These are phyloP conservation scores for Physocephala rufipes DNA, from an alignment of 2,888 invertebrate genomes.

Conservation along the genomic window DNA sequence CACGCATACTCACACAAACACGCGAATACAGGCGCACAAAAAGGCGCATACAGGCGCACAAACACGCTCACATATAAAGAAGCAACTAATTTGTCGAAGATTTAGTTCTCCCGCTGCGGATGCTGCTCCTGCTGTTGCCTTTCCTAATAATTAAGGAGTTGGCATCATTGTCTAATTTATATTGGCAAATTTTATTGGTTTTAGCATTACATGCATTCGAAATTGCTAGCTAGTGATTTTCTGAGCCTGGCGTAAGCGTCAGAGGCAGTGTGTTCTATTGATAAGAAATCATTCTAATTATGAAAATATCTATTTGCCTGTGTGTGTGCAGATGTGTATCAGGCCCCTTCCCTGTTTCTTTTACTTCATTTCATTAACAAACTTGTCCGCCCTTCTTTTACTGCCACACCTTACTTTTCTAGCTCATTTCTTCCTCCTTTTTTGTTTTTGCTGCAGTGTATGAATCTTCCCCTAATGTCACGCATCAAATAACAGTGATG, in stretches of 20 bases:
- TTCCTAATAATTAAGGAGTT: slow-evolving; percentile 28
- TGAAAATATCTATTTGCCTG: neutral
- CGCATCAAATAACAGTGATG: neutral
- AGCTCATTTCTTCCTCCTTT: neutral
- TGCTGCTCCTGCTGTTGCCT: slow-evolving; percentile 10
- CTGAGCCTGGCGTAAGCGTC: too few species aligned
- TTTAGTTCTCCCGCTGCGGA: neutral
- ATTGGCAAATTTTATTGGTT: slow-evolving; percentile 24
- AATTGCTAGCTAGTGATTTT: too few species aligned
- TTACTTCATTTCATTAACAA: neutral
- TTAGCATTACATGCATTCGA: neutral
- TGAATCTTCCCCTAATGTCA: neutral
- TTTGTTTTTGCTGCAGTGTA: neutral
- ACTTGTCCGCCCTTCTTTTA: too few species aligned
- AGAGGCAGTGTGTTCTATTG: neutral
- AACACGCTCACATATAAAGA: neutral
- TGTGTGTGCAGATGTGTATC: neutral
- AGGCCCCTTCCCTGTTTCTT: too few species aligned
- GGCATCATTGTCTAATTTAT: slow-evolving; percentile 31
- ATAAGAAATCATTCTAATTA: slow-evolving; percentile 36
- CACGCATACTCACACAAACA: neutral
- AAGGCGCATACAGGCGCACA: neutral
- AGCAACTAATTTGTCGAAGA: too few species aligned
- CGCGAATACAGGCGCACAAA: too few species aligned
- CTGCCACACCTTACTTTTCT: too few species aligned